Conservation (phyloP, 2,888 invertebrate species). For the Endomychus coccineus region DNA sequence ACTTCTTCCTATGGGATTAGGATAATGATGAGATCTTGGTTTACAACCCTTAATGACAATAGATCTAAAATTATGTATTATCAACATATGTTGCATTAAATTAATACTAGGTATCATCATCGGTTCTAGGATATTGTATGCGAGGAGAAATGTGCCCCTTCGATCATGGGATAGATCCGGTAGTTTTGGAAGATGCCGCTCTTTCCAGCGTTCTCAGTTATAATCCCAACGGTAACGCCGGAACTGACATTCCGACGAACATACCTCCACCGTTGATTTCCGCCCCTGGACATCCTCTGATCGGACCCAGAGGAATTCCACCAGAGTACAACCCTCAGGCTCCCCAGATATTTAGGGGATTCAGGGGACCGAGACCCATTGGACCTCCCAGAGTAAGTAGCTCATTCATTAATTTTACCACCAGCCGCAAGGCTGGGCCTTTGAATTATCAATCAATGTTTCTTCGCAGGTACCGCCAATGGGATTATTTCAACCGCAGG, state of each 20-base stretch:
- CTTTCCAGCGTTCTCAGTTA: slow-evolving; percentile 50
- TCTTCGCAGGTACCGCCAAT: slow-evolving; percentile 17
- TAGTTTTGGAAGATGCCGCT: slow-evolving; percentile 83
- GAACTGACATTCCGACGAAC: slow-evolving; percentile 24
- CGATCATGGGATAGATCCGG: slow-evolving; percentile 95
- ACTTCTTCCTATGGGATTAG: too few relatives aligned
- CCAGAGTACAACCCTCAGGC: slow-evolving; percentile 41
- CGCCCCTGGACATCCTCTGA: slow-evolving; percentile 40
- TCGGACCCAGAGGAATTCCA: slow-evolving; percentile 30
- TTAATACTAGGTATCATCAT: too few relatives aligned
- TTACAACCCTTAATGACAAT: too few relatives aligned
- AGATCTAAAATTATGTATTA: too few relatives aligned
- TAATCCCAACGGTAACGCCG: slow-evolving; percentile 42
- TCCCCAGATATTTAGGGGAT: slow-evolving; percentile 40
- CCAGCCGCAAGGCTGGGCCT: neutral
- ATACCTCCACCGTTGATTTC: slow-evolving; percentile 28
- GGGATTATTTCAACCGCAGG: slow-evolving; percentile 19
- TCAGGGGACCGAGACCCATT: slow-evolving; percentile 36
- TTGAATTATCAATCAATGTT: neutral
- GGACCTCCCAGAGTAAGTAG: slow-evolving; percentile 31
- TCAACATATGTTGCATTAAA: too few relatives aligned
- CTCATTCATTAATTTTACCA: neutral
- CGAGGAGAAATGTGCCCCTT: slow-evolving; percentile 93
- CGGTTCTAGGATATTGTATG: slow-evolving; percentile 59
- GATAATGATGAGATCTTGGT: too few relatives aligned